A percentile compares a stretch with the other conserved stretches of the same genome.
phyloP scores from a whole-genome alignment of 92 coral and sea anemone species.

The Actinostola sp. region DNA sequence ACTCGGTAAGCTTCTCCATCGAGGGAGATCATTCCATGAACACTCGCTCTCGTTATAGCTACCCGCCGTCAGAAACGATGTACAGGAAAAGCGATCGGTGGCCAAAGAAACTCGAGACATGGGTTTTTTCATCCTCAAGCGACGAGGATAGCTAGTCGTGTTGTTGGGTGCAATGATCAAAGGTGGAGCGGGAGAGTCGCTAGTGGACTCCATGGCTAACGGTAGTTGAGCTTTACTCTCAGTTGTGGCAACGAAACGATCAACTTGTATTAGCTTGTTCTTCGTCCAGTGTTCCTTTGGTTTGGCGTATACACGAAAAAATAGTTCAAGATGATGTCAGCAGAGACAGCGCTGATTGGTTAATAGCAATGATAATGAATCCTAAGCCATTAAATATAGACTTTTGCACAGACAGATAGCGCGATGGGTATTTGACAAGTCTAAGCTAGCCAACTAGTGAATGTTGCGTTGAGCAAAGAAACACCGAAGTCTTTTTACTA shows the following conservation, averaged over 20 bases:
- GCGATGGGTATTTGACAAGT: not conserved
- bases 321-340: conserved; percentile 19
- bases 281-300: conserved; percentile 26
- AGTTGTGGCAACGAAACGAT: not conserved
- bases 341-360: conserved; percentile 11
- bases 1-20: conserved; percentile 90
- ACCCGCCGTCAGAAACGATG: conserved; percentile 76
- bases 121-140: conserved; percentile 71
- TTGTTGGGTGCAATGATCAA: conserved; percentile 68
- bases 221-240: not conserved
- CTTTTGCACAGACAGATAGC: not conserved
- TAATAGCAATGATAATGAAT: conserved; percentile 4
- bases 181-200: conserved; percentile 29
- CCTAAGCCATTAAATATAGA: conserved; percentile 7
- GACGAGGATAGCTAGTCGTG: conserved; percentile 58
- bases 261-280: not conserved
- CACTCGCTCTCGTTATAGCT: conserved; percentile 59
- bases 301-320: not conserved
- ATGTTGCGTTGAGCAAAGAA: not conserved
- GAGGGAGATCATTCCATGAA: conserved; percentile 58
- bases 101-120: conserved; percentile 75
- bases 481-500: not conserved
- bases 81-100: conserved; percentile 81
- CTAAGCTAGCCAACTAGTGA: not conserved
- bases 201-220: not conserved